Evolutionary conservation across 2,113 vertebrate species (phyloP).

Genomic region (Ancistrus triradiatus): DNA sequence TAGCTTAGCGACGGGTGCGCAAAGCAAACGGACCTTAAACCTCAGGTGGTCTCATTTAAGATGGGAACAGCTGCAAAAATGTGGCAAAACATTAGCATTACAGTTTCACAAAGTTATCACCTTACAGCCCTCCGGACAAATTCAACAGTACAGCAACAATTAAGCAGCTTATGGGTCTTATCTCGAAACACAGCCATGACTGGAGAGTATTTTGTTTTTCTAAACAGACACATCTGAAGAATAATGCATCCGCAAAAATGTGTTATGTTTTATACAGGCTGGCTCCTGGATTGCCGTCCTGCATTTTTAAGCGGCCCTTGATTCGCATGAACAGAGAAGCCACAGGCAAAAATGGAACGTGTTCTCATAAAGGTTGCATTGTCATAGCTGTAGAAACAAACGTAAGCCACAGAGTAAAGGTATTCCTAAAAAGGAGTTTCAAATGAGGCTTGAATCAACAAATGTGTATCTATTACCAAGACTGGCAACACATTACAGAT

Average conservation of each 20-base stretch:
- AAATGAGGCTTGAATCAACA: no score
- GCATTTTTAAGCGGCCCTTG: neutral
- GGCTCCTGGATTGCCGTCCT: neutral
- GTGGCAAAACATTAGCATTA: slow-evolving; percentile 29
- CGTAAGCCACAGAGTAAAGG: no score
- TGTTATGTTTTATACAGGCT: neutral
- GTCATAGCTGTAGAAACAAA: no score
- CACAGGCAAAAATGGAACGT: no score
- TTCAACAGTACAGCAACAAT: slow-evolving; percentile 13
- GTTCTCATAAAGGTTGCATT: no score
- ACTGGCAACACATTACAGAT: no score
- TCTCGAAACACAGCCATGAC: no score
- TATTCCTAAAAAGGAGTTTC: no score
- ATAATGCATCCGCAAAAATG: neutral
- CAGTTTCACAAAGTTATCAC: slow-evolving; percentile 32
- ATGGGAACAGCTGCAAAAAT: slow-evolving; percentile 33
- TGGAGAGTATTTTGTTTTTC: neutral
- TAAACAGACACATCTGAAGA: neutral
- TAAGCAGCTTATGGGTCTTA: neutral
- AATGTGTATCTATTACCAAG: no score
- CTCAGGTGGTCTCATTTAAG: slow-evolving; percentile 30
- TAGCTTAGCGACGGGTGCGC: neutral
- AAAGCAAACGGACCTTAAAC: slow-evolving; percentile 23
- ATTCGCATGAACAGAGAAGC: neutral
- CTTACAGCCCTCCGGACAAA: slow-evolving; percentile 18